phyloP scores from a whole-genome alignment of 2,113 vertebrate species.

The Conger conger region DNA sequence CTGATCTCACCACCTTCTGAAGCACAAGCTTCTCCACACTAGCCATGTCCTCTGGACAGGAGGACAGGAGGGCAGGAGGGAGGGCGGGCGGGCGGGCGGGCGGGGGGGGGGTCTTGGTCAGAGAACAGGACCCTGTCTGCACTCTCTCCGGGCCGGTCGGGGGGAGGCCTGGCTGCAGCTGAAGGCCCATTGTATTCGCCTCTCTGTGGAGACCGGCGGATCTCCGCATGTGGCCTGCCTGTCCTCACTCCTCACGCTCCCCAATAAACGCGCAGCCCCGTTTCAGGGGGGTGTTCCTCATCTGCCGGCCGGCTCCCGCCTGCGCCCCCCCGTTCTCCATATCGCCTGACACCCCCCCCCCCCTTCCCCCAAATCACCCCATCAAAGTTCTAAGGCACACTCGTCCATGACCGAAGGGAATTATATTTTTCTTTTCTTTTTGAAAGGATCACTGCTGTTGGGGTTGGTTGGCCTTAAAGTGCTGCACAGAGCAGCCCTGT shows the following conservation, averaged over 20 bases:
- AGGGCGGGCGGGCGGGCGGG: no score
- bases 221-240: slow-evolving; percentile 20
- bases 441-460: not conserved
- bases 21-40: not conserved
- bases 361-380: not conserved
- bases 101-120: not conserved
- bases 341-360: not conserved
- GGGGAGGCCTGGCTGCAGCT: not conserved
- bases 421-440: no score
- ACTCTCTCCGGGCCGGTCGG: not conserved
- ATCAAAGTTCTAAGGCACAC: no score
- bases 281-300: slow-evolving; percentile 38
- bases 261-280: slow-evolving; percentile 31
- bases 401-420: not conserved
- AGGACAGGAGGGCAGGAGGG: no score
- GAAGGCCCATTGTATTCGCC: not conserved
- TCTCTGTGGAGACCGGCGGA: not conserved
- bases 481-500: slow-evolving; percentile 27
- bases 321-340: not conserved
- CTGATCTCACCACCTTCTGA: not conserved
- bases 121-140: not conserved
- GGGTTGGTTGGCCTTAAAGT: not conserved
- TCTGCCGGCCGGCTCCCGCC: not conserved
- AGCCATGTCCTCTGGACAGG: not conserved
- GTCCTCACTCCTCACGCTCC: slow-evolving; percentile 39